Percentiles rank a stretch among this genome's conserved stretches.
Evolutionary conservation across 1,140 invertebrate species (phyloP).

Genomic region (Drosophila baimaii): DNA sequence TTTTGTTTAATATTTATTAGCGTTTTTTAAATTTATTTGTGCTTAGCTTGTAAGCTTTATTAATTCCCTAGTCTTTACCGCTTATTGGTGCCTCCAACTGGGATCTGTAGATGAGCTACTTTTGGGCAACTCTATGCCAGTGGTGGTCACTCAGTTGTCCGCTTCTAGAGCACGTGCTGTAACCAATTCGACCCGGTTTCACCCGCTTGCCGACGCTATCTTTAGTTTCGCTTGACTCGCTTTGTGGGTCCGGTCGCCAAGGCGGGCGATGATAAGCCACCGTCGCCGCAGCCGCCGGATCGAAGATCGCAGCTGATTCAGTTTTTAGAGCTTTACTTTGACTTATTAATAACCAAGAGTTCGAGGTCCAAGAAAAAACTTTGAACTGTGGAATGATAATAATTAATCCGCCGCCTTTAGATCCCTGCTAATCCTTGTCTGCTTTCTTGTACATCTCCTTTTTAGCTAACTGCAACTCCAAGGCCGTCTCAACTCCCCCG

Average conservation of each 20-base stretch:
- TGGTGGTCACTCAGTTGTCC: conserved; percentile 4
- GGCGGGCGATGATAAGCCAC: conserved; percentile 46
- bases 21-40: background rate
- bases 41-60: background rate
- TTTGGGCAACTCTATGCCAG: conserved; percentile 1
- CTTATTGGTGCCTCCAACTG: conserved; percentile 1
- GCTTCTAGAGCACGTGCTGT: conserved; percentile 21
- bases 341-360: conserved; percentile 16
- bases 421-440: conserved; percentile 24
- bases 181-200: conserved; percentile 32
- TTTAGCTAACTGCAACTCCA: conserved; percentile 47
- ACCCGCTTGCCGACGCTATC: conserved; percentile 30
- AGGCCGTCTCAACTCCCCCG: conserved; percentile 31
- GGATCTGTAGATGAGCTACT: background rate
- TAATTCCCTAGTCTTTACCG: background rate
- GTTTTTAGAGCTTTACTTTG: conserved; percentile 15
- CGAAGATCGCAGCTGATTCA: conserved; percentile 38
- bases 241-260: conserved; percentile 44
- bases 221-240: conserved; percentile 34
- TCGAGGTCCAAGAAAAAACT: conserved; percentile 47
- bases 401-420: conserved; percentile 1
- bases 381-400: background rate
- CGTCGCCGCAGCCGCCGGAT: conserved; percentile 7
- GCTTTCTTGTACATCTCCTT: conserved; percentile 4
- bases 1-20: no score